Conservation (phyloP, 1,140 invertebrate species). For the Scaptomyza graminum region DNA sequence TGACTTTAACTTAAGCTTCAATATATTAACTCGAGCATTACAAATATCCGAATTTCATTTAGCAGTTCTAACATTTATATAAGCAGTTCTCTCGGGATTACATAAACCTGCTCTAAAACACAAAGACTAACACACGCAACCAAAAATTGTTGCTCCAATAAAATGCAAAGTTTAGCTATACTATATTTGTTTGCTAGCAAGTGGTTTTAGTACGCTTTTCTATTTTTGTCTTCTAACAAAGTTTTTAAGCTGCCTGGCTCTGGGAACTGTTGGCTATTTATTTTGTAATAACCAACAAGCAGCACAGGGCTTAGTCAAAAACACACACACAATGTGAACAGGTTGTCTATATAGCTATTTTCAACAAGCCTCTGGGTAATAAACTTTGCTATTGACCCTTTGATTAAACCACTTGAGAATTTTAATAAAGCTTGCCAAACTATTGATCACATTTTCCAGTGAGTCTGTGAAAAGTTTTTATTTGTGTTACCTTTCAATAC, state of each 20-base stretch:
- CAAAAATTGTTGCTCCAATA: background rate
- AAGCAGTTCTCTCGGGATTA: background rate
- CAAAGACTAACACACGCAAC: too few relatives aligned
- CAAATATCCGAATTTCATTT: too few relatives aligned
- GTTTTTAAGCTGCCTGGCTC: slow-evolving; percentile 1
- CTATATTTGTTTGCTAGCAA: background rate
- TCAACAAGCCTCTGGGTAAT: background rate
- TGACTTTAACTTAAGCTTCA: too few relatives aligned
- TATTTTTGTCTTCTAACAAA: background rate
- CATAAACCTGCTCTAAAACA: background rate
- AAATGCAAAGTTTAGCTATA: background rate
- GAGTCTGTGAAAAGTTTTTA: too few relatives aligned
- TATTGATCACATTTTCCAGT: too few relatives aligned
- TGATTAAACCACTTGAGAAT: too few relatives aligned
- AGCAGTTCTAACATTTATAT: too few relatives aligned
- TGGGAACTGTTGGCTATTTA: slow-evolving; percentile 3
- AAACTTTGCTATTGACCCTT: too few relatives aligned
- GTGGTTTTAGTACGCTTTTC: slow-evolving; percentile 1
- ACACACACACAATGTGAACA: background rate
- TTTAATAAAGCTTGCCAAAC: too few relatives aligned
- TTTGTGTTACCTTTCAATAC: too few relatives aligned
- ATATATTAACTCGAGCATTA: too few relatives aligned
- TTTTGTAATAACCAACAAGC: slow-evolving; percentile 3
- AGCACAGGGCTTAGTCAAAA: background rate
- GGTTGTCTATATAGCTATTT: slow-evolving; percentile 3